Conservation (phyloP, 2,113 vertebrate species). For the Salvelinus sp. region DNA sequence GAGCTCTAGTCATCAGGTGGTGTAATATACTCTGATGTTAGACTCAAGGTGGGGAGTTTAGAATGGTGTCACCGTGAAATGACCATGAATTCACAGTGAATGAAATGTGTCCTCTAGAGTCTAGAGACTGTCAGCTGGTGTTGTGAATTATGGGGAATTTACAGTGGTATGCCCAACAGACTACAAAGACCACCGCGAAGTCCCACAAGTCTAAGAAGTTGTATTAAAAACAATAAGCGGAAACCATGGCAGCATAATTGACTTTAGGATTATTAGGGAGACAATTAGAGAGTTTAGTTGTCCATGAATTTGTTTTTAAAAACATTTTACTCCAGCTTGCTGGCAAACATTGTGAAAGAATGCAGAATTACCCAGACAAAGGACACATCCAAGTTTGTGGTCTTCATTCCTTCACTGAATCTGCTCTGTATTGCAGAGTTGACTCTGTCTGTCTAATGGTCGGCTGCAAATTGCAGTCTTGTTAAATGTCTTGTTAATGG, state of each 20-base stretch:
- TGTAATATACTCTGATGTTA: neutral
- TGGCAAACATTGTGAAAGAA: neutral
- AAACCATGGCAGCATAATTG: conserved; percentile 6
- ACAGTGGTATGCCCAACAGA: neutral
- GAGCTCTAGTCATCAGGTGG: neutral
- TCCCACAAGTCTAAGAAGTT: conserved; percentile 10
- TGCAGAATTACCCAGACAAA: neutral
- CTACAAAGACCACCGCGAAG: conserved; percentile 1
- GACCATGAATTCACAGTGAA: neutral
- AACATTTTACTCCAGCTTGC: neutral
- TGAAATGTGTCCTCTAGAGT: neutral
- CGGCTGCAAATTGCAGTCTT: neutral
- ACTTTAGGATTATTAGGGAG: neutral
- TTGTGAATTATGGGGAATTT: neutral
- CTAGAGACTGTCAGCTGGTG: neutral
- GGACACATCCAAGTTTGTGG: neutral
- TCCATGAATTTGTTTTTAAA: neutral
- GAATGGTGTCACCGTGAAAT: neutral
- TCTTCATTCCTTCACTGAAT: neutral
- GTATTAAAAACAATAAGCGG: neutral
- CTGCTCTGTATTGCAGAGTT: neutral
- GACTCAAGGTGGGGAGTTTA: neutral
- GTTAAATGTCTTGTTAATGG: neutral
- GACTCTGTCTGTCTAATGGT: neutral
- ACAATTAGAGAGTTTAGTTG: neutral